These are phyloP conservation scores for Campopleginae sp. DNA, from an alignment of 2,888 invertebrate genomes.

Conservation along the genomic window DNA sequence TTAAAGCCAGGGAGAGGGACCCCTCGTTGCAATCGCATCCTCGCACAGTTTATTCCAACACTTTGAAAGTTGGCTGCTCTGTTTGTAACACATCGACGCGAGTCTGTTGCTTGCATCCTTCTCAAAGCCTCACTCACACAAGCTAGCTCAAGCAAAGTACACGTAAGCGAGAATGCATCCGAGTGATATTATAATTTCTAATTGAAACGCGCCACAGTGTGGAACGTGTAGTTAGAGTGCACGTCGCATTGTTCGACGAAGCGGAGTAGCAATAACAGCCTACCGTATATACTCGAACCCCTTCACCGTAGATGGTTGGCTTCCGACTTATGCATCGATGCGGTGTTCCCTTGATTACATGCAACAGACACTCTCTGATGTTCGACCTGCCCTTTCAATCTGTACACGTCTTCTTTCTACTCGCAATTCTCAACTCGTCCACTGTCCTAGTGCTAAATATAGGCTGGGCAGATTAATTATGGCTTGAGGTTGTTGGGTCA, in stretches of 20 bases:
- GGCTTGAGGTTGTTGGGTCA: neutral
- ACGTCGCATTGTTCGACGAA: slow-evolving; percentile 56
- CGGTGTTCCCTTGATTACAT: slow-evolving; percentile 56
- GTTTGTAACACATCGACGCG: slow-evolving; percentile 47
- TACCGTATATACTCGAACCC: slow-evolving; percentile 20
- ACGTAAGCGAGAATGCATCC: slow-evolving; percentile 51
- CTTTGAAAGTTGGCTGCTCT: slow-evolving; percentile 23
- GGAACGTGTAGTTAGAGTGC: slow-evolving; percentile 57
- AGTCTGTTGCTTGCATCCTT: slow-evolving; percentile 23
- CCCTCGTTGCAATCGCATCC: slow-evolving; percentile 38
- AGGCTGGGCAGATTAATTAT: neutral
- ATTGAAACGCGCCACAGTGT: slow-evolving; percentile 66
- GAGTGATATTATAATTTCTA: slow-evolving; percentile 66
- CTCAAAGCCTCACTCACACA: slow-evolving; percentile 3
- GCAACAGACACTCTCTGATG: slow-evolving; percentile 40
- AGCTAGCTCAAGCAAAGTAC: neutral
- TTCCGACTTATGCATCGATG: slow-evolving; percentile 62
- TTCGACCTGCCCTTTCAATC: slow-evolving; percentile 38
- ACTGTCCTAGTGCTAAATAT: neutral
- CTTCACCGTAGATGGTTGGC: slow-evolving; percentile 54
- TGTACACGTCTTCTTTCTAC: neutral
- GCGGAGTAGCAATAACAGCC: slow-evolving; percentile 44
- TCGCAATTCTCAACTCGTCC: neutral
- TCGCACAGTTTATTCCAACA: slow-evolving; percentile 27
- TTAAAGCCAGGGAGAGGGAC: slow-evolving; percentile 27